Evolutionary conservation across 2,797 vertebrate genomes (phyloP).

Genomic region (Acridotheres tristis): DNA sequence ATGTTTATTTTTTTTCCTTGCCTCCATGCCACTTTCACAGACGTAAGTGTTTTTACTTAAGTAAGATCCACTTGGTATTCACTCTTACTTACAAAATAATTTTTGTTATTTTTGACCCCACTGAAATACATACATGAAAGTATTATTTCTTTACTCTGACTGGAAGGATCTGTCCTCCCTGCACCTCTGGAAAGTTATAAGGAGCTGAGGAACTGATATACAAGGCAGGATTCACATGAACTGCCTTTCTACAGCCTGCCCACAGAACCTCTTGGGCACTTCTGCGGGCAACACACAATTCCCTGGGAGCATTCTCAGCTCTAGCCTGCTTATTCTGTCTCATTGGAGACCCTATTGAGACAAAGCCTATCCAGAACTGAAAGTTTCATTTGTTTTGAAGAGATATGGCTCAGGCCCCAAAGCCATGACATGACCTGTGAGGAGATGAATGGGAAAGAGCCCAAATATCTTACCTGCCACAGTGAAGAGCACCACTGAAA

Average conservation of each 20-base stretch:
- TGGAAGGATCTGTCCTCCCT: not conserved
- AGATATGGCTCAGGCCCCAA: not conserved
- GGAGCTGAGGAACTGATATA: not conserved
- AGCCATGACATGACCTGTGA: not conserved
- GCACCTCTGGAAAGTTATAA: not conserved
- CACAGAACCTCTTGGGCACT: not conserved
- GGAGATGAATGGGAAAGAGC: not conserved
- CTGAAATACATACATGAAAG: not conserved
- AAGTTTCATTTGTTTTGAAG: not conserved
- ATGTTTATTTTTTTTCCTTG: not conserved
- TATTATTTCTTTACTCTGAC: not conserved
- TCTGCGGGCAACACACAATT: not conserved
- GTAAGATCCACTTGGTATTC: not conserved
- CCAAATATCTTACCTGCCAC: not conserved
- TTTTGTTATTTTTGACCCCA: not conserved
- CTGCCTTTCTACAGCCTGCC: not conserved
- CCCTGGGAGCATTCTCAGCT: not conserved
- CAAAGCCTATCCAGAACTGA: not conserved
- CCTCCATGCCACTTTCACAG: not conserved
- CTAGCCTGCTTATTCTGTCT: not conserved
- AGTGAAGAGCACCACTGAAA: not conserved
- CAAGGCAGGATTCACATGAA: not conserved
- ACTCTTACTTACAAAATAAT: not conserved
- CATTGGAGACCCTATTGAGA: not conserved
- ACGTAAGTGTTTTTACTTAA: not conserved